Conservation (phyloP, 2,113 vertebrate genomes). For the Prinia subflava region DNA sequence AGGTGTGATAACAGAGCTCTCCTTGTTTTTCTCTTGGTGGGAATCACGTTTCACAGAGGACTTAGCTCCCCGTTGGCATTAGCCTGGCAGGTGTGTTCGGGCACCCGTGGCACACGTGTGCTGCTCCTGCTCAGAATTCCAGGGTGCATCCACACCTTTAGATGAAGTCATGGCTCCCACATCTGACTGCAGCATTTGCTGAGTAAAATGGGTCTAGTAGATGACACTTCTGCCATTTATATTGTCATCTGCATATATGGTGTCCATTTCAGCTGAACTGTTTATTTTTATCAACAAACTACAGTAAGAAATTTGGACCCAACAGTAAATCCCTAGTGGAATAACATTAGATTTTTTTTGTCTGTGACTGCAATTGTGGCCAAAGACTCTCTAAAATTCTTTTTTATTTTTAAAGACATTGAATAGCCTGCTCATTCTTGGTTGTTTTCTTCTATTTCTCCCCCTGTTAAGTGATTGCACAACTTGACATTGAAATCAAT, state of each 20-base stretch:
- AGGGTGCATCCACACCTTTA: background rate
- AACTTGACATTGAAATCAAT: slow-evolving; percentile 19
- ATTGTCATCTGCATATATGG: background rate
- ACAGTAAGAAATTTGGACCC: background rate
- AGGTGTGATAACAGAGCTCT: background rate
- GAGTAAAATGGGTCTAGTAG: background rate
- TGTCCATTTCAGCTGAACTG: background rate
- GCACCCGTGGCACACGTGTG: fast-evolving
- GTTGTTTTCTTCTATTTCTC: background rate
- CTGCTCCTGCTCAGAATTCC: background rate
- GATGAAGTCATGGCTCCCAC: background rate
- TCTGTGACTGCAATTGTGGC: background rate
- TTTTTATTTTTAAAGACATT: background rate
- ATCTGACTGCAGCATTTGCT: background rate
- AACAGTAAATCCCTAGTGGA: background rate
- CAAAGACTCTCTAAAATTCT: background rate
- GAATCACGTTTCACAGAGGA: background rate
- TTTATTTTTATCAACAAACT: background rate
- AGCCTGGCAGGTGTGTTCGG: fast-evolving
- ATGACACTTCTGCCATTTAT: background rate
- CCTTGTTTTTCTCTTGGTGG: background rate
- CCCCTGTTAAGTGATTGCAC: background rate
- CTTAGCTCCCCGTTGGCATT: background rate
- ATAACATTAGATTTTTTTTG: background rate
- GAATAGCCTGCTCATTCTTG: background rate